phyloP scores from a whole-genome alignment of 2,888 invertebrate genomes.

The Leptothorax acervorum region DNA sequence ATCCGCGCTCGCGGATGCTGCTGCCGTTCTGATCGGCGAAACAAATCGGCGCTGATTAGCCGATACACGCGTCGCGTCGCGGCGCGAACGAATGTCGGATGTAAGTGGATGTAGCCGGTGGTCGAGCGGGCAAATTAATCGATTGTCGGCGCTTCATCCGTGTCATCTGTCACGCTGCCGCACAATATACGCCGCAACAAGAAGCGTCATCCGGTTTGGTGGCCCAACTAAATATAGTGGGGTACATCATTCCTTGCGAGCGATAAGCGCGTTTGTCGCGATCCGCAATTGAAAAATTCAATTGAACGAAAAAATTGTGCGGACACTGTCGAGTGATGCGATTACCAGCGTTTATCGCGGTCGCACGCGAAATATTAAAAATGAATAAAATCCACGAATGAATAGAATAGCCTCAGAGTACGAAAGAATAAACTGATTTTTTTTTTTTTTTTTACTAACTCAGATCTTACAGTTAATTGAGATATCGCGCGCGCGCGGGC shows the following conservation, averaged over 20 bases:
- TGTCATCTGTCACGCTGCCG: slow-evolving; percentile 44
- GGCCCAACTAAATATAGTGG: slow-evolving; percentile 29
- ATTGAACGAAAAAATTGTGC: not conserved
- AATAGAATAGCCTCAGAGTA: too few species aligned
- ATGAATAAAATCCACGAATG: not conserved
- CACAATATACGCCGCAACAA: slow-evolving; percentile 37
- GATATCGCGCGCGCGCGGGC: slow-evolving; percentile 8
- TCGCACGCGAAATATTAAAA: not conserved
- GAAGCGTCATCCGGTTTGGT: slow-evolving; percentile 25
- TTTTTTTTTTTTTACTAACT: not conserved
- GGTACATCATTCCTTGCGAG: slow-evolving; percentile 1
- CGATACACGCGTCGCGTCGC: slow-evolving; percentile 19
- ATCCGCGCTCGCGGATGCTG: not conserved
- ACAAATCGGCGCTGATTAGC: slow-evolving; percentile 44
- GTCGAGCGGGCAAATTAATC: slow-evolving; percentile 49
- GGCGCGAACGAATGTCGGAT: slow-evolving; percentile 28
- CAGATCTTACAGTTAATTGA: slow-evolving; percentile 11
- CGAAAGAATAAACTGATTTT: not conserved
- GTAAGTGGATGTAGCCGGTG: slow-evolving; percentile 48
- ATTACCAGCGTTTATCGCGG: slow-evolving; percentile 3
- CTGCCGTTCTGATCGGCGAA: slow-evolving; percentile 27
- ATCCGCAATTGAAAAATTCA: slow-evolving; percentile 12
- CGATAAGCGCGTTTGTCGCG: not conserved
- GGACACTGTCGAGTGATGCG: not conserved
- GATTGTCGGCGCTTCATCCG: slow-evolving; percentile 47